Percentiles rank a stretch among this genome's conserved stretches.
These are phyloP conservation scores for Atta cephalotes DNA, from an alignment of 1,140 invertebrate genomes.

Conservation along the genomic window DNA sequence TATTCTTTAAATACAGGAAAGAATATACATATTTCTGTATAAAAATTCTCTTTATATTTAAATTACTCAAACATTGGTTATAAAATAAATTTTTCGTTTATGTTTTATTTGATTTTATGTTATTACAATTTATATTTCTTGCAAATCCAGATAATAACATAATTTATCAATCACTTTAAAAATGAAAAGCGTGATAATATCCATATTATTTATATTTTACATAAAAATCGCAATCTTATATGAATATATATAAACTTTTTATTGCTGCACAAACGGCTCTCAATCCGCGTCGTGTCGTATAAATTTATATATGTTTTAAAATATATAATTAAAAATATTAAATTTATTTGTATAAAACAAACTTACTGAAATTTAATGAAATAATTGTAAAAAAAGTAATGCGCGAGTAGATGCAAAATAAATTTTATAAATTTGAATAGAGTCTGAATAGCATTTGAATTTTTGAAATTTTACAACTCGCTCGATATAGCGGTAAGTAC, in stretches of 20 bases:
- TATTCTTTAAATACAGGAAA: background rate
- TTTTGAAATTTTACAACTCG: slow-evolving; percentile 36
- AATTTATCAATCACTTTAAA: background rate
- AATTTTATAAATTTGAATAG: background rate
- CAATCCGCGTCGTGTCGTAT: background rate
- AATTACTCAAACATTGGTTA: background rate
- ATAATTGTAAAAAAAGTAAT: background rate
- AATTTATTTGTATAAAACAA: background rate
- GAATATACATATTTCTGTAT: background rate
- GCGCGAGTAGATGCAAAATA: background rate
- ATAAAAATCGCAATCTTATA: background rate
- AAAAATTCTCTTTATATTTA: background rate
- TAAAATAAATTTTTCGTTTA: background rate
- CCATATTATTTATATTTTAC: background rate
- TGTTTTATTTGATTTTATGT: background rate
- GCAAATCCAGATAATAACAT: background rate
- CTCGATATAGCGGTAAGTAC: slow-evolving; percentile 3
- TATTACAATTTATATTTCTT: background rate
- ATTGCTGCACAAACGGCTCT: background rate
- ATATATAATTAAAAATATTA: too few relatives aligned
- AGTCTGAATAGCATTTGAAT: slow-evolving; percentile 21
- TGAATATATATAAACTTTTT: background rate
- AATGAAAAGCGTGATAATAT: slow-evolving; percentile 11
- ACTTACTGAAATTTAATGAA: background rate
- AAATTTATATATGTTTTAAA: slow-evolving; percentile 5